phyloP scores from a whole-genome alignment of 2,888 invertebrate species.

The Liodrosophila aerea region DNA sequence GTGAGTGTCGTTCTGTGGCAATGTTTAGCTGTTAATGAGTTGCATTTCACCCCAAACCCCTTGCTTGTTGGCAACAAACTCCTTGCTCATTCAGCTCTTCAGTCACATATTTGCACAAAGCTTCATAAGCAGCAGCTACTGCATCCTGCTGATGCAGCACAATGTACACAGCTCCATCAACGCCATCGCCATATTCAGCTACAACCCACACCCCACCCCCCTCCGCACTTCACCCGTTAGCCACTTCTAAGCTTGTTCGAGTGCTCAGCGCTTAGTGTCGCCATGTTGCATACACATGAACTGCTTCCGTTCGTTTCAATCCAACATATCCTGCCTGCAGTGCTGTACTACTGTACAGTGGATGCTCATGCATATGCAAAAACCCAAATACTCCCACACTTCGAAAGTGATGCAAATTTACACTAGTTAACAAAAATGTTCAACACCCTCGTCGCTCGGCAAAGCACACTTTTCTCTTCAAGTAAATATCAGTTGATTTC shows the following conservation, averaged over 20 bases:
- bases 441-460: slow-evolving; percentile 30
- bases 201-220: not conserved
- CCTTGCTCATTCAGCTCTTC: slow-evolving; percentile 14
- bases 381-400: slow-evolving; percentile 20
- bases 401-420: slow-evolving; percentile 47
- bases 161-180: slow-evolving; percentile 33
- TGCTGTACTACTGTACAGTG: slow-evolving; percentile 14
- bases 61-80: slow-evolving; percentile 8
- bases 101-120: slow-evolving; percentile 58
- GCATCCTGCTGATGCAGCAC: slow-evolving; percentile 60
- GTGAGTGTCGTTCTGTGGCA: slow-evolving; percentile 11
- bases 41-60: slow-evolving; percentile 11
- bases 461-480: too few species aligned
- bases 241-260: slow-evolving; percentile 51
- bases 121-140: slow-evolving; percentile 45
- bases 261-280: slow-evolving; percentile 58
- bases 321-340: slow-evolving; percentile 10
- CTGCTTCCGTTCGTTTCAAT: slow-evolving; percentile 1
- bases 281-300: slow-evolving; percentile 42
- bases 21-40: slow-evolving; percentile 55
- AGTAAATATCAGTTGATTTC: not conserved
- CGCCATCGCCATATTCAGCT: slow-evolving; percentile 2
- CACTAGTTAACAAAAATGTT: slow-evolving; percentile 57
- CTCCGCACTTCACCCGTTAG: not conserved
- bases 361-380: slow-evolving; percentile 63